These are phyloP conservation scores for Sus scrofa DNA, from an alignment of 2,113 vertebrate species.

Conservation along the genomic window DNA sequence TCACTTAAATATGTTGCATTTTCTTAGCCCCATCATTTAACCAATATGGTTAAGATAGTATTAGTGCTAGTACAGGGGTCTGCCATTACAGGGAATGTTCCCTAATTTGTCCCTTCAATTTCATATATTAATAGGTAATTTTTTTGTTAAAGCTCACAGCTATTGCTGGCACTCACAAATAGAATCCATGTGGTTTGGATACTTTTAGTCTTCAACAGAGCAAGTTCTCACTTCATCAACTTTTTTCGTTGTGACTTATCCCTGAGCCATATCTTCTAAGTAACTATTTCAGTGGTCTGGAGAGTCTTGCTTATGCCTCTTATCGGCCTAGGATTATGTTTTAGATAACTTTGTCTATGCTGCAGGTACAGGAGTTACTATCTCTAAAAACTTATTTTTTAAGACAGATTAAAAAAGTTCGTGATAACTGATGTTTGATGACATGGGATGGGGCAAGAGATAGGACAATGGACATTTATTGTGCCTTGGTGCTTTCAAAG, in stretches of 20 bases:
- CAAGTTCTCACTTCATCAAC: neutral
- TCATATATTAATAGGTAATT: constrained; percentile 20
- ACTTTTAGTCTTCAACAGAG: constrained; percentile 27
- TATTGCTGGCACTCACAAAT: neutral
- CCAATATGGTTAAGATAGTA: constrained; percentile 4
- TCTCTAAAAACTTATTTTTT: constrained; percentile 41
- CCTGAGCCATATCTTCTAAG: constrained; percentile 12
- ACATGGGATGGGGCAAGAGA: neutral
- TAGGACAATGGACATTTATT: neutral
- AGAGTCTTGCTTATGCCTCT: neutral
- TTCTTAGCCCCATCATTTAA: neutral
- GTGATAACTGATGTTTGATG: constrained; percentile 41
- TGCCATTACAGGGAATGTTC: neutral
- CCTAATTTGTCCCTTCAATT: constrained; percentile 28
- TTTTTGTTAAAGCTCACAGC: constrained; percentile 17
- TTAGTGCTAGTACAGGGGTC: neutral
- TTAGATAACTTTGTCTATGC: neutral
- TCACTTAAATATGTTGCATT: constrained; percentile 39
- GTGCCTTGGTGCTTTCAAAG: constrained; percentile 57
- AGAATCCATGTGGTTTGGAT: neutral
- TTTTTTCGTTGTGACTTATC: constrained; percentile 37
- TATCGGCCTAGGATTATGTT: neutral
- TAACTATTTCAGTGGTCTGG: constrained; percentile 19
- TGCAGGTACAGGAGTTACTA: neutral
- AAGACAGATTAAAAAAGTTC: constrained; percentile 21